Conservation (phyloP, 2,113 vertebrate species). For the Hemichromis elongatus region DNA sequence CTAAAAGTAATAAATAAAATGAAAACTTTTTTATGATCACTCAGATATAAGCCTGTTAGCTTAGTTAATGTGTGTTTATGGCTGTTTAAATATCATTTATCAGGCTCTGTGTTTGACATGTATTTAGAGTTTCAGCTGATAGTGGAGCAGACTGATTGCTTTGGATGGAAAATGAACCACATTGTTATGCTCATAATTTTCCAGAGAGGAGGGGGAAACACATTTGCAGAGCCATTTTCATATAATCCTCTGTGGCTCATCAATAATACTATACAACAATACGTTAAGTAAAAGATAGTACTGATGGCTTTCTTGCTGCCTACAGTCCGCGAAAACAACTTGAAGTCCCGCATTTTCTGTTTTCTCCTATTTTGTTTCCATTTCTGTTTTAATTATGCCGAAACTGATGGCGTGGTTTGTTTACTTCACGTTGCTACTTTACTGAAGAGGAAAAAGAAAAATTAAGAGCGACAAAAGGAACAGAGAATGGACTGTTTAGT, state of each 20-base stretch:
- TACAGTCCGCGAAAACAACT: neutral
- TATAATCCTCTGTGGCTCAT: neutral
- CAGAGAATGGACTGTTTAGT: neutral
- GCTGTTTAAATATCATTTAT: neutral
- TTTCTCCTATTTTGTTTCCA: neutral
- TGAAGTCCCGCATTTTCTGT: neutral
- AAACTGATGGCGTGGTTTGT: neutral
- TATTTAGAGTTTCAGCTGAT: neutral
- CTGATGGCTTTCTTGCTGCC: neutral
- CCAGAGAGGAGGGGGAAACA: rapidly evolving
- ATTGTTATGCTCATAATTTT: neutral
- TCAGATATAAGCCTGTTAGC: neutral
- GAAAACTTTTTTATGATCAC: neutral
- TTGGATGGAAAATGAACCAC: neutral
- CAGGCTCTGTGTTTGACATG: neutral
- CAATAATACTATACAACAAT: neutral
- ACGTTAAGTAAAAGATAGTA: neutral
- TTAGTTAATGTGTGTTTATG: neutral
- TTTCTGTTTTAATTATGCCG: neutral
- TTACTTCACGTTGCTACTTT: neutral
- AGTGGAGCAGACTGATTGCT: neutral
- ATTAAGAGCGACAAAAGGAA: neutral
- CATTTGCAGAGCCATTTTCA: neutral
- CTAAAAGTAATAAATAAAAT: neutral
- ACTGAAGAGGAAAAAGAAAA: neutral